These are phyloP conservation scores for Ramphastos sulfuratus DNA, from an alignment of 2,113 vertebrate species.

Conservation along the genomic window DNA sequence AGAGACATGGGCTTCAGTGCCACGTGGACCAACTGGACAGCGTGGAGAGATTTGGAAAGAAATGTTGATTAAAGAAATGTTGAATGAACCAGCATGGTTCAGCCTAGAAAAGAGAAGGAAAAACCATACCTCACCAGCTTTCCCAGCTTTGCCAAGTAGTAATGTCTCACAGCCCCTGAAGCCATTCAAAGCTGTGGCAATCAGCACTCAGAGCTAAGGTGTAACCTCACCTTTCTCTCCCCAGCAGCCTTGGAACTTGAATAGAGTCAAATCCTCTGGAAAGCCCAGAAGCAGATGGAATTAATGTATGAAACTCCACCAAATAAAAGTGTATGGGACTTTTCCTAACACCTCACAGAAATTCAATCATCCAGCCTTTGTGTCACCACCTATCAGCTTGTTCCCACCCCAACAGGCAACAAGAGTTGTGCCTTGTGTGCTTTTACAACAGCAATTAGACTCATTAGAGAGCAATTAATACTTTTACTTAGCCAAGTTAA, in stretches of 20 bases:
- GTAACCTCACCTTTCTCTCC: neutral
- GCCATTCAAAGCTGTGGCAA: neutral
- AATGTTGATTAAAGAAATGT: neutral
- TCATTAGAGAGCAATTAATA: constrained; percentile 62
- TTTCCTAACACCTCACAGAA: neutral
- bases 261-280: neutral
- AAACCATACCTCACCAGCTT: neutral
- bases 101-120: neutral
- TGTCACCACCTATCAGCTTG: neutral
- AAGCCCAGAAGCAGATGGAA: neutral
- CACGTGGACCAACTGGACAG: neutral
- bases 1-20: neutral
- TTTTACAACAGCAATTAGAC: constrained; percentile 45
- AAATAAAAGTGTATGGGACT: neutral
- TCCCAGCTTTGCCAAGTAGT: neutral
- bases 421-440: neutral
- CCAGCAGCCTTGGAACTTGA: neutral
- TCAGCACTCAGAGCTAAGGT: neutral
- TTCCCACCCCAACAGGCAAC: neutral
- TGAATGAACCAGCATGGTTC: neutral
- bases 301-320: neutral
- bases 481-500: constrained; percentile 46
- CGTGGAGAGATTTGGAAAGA: neutral
- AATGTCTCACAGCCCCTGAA: neutral
- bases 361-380: neutral